Base-by-base conservation (phyloP, 2,888 invertebrate species). In the Galeruca laticollis region DNA sequence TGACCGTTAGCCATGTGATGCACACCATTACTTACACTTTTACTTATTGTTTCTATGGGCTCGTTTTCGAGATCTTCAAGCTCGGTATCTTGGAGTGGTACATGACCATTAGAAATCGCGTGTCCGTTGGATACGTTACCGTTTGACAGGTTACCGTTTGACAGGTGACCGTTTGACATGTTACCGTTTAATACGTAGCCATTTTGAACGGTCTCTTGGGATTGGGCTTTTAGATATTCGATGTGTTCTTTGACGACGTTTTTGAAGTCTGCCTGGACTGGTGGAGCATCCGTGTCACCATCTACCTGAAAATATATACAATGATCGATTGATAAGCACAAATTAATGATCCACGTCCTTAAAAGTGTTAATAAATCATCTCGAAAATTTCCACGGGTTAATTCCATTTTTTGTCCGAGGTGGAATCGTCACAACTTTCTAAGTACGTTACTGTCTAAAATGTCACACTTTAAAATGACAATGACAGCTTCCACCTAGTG, bases 221-320 rank as follows among this genome's bases (percentile, higher is more conserved):
- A 40, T 21, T 73, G 71, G 76, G 76, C 83, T 82, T 80, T 88
- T 2, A 90, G 86, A 75, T 89, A 89, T 76, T 90, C 89, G 83
- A 94, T 90, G 80, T 93, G 90, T 73, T 91, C 90, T 18, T 89
- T 86, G 31, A 94, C 87, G 0, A 92, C 89, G 31, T 89, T 88
- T 62, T 90, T 89, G 84, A 95, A 95, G 82, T 94, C 94, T 31
- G 90, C 88, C 80, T 94, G 93, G 0, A 95, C 95, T 8, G 92
- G 91, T 0, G 89, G 86, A 8, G 92, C 90, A 79, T 95, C 95
- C 0, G 95, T 94, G 79, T 95, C 95, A 0, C 95, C 95, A 80
- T 95, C 95, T 69, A 95, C 92, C 94, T 94, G 67, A 51, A 76
- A 76, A 61, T 18, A 10, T 1, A 68, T 10, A 26, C 6, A 52